Evolutionary conservation across 1,140 invertebrate species (phyloP), one percentile per base, ranked within the genome.

Genomic region (Drosophila simulans): DNA sequence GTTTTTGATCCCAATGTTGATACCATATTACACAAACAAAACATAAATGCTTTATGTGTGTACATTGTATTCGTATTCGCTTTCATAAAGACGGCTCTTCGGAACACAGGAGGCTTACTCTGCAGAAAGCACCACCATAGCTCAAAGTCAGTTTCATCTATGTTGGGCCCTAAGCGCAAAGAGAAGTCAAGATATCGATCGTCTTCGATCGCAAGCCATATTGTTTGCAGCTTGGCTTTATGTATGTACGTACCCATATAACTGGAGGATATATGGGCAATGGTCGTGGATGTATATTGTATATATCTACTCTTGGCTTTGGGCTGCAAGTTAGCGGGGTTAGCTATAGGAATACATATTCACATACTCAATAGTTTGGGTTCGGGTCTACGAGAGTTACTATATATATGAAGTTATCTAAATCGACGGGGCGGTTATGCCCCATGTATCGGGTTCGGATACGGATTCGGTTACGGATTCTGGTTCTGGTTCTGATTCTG

Each of bases 91-190:
- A 65, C 56, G 54, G 78, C 83, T 68, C 60, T 75, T 86, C 57
- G 59, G 70, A 91, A 88, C 80, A 89, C 68, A 81, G 68, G 66
- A 73, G 80, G 76, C 79, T 82, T 66, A 76, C 90, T 91, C 90
- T 85, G 90, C 85, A 91, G 90, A 91, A 91, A 91, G 90, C 90
- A 91, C 90, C 90, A 91, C 90, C 90, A 91, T 85, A 90, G 88
- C 90, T 91, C 90, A 91, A 91, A 91, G 84, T 79, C 83, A 88
- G 83, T 69, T 88, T 88, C 84, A 80, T 83, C 83, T 89, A 88
- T 89, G 84, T 89, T 88, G 83, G 84, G 79, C 80, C 84, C 83
- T 86, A 86, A 79, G 79, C 83, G 52, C 52, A 79, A 60, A 45
- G 48, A 64, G 31, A 69, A 46, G 42, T 43, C 57, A 49, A 58